Evolutionary conservation across 2,113 vertebrate species (phyloP).

Genomic region (Dasypus novemcinctus): DNA sequence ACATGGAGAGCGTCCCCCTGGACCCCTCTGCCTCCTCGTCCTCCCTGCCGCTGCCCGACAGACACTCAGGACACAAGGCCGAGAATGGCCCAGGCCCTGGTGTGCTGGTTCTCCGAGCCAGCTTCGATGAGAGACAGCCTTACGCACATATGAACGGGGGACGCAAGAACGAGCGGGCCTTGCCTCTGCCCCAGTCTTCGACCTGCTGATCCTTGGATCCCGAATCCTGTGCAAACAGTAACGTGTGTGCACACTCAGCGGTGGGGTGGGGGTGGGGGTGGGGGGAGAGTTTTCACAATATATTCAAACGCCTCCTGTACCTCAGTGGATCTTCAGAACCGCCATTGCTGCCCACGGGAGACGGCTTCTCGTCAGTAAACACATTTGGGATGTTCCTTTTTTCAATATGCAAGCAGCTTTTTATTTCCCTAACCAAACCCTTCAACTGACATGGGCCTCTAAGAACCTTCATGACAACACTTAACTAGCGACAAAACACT

Average conservation of each 20-base stretch:
- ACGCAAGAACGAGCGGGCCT: slow-evolving; percentile 93
- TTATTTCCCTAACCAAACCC: slow-evolving; percentile 83
- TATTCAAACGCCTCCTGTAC: slow-evolving; percentile 89
- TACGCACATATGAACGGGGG: slow-evolving; percentile 99
- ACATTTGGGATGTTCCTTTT: slow-evolving; percentile 79
- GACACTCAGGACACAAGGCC: slow-evolving; percentile 91
- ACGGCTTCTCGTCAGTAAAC: slow-evolving; percentile 84
- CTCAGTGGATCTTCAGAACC: slow-evolving; percentile 89
- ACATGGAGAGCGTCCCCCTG: slow-evolving; percentile 98
- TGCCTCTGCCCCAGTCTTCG: slow-evolving; percentile 98
- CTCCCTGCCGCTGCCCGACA: slow-evolving; percentile 90
- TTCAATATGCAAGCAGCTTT: slow-evolving; percentile 87
- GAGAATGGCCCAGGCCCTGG: slow-evolving; percentile 92
- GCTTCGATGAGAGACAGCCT: slow-evolving; percentile 95
- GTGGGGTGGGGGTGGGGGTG: slow-evolving; percentile 60
- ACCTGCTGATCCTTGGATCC: slow-evolving; percentile 93
- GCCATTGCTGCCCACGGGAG: slow-evolving; percentile 87
- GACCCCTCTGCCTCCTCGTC: slow-evolving; percentile 92
- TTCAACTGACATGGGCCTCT: slow-evolving; percentile 83
- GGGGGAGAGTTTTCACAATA: slow-evolving; percentile 74
- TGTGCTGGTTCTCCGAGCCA: slow-evolving; percentile 90
- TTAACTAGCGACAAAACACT: slow-evolving; percentile 84
- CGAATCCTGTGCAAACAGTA: slow-evolving; percentile 38
- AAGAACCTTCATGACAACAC: slow-evolving; percentile 84
- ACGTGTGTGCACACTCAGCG: slow-evolving; percentile 53